Conservation (phyloP, 2,113 vertebrate genomes). For the Scalopus aquaticus region DNA sequence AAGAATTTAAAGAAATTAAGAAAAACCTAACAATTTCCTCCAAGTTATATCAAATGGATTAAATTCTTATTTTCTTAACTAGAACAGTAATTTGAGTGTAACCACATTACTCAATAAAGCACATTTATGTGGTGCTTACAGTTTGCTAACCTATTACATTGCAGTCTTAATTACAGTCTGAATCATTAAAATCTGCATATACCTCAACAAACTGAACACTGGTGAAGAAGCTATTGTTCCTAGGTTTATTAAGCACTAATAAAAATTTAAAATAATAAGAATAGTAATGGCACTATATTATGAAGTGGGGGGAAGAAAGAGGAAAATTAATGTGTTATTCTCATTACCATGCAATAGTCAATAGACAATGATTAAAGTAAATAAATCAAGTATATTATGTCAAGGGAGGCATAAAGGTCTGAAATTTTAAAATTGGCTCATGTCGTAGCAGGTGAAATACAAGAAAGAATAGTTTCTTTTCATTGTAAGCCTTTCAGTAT, state of each 20-base stretch:
- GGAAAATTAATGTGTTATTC: slow-evolving; percentile 4
- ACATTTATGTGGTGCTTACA: background rate
- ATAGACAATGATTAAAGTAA: background rate
- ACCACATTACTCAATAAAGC: slow-evolving; percentile 10
- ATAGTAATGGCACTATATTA: background rate
- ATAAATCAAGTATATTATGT: background rate
- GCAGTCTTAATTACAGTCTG: background rate
- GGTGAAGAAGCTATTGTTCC: background rate
- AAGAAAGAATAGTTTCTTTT: background rate
- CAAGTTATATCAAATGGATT: slow-evolving; percentile 14
- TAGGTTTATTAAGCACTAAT: background rate
- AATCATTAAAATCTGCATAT: background rate
- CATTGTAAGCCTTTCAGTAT: background rate
- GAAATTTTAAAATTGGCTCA: background rate
- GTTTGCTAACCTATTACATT: background rate
- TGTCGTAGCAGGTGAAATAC: background rate
- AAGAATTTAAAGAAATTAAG: slow-evolving; percentile 1
- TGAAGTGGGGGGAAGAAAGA: background rate
- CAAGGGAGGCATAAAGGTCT: background rate
- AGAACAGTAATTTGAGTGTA: background rate
- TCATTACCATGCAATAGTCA: background rate
- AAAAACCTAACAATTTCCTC: slow-evolving; percentile 14
- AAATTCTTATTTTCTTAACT: slow-evolving; percentile 47
- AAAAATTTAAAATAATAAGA: background rate
- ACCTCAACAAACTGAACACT: background rate